phyloP scores from a whole-genome alignment of 2,888 invertebrate genomes.

The Rapana venosa region DNA sequence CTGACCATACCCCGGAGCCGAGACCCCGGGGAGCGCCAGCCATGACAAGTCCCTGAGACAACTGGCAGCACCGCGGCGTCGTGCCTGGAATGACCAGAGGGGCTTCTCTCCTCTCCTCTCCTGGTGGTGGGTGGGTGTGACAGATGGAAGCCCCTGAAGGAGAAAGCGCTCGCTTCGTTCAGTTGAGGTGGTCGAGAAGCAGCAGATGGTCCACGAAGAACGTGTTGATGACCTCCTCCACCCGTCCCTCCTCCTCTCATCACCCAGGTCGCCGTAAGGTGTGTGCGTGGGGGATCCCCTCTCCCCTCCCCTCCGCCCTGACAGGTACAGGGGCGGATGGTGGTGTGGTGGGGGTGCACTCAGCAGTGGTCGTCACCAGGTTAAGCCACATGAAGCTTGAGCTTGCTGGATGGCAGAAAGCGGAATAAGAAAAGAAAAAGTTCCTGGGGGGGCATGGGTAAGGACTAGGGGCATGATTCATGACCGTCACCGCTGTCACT shows the following conservation, averaged over 20 bases:
- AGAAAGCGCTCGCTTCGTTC: too few relatives aligned
- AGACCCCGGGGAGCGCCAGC: not conserved
- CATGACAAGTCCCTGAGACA: not conserved
- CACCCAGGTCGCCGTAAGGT: not conserved
- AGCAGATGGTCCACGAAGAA: not conserved
- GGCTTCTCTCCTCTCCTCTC: not conserved
- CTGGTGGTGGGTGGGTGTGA: not conserved
- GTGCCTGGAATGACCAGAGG: not conserved
- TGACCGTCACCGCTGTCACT: constrained; percentile 57
- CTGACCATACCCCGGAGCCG: not conserved
- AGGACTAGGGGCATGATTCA: constrained; percentile 45
- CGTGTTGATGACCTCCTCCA: not conserved
- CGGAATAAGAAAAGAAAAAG: constrained; percentile 3
- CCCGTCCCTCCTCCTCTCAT: not conserved
- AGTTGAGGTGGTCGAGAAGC: not conserved
- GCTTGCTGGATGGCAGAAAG: constrained; percentile 5
- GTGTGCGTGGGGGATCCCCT: not conserved
- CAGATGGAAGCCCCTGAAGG: not conserved
- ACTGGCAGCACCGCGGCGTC: not conserved
- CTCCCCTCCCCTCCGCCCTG: not conserved
- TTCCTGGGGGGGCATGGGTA: not conserved
- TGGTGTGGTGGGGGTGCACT: not conserved
- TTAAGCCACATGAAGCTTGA: constrained; percentile 1
- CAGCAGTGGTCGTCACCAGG: constrained; percentile 26
- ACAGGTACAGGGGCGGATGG: not conserved